phyloP scores from a whole-genome alignment of 2,797 vertebrate species.

The Gadopsis marmoratus region DNA sequence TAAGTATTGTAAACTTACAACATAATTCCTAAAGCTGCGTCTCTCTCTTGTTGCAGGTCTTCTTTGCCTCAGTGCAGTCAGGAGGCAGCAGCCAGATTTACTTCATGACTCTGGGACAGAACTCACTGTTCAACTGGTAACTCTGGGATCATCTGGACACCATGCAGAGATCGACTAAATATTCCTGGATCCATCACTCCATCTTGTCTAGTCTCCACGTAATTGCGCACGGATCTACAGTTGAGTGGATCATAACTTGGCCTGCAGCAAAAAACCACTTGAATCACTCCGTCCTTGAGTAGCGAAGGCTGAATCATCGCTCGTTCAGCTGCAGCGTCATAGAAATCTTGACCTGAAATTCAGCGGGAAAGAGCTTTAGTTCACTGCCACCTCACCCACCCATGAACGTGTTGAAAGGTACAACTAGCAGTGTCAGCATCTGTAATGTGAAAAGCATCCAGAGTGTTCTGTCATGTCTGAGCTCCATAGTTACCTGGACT shows the following conservation, averaged over 20 bases:
- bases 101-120: constrained; percentile 97
- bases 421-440: constrained; percentile 14
- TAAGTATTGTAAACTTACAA: background rate
- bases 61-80: constrained; percentile 93
- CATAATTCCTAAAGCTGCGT: background rate
- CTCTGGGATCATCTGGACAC: constrained; percentile 42
- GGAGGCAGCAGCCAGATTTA: constrained; percentile 96
- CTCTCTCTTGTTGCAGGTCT: constrained; percentile 85
- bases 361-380: background rate
- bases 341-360: background rate
- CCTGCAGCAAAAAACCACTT: constrained; percentile 6
- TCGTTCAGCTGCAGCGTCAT: constrained; percentile 1
- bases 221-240: background rate
- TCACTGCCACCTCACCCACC: background rate
- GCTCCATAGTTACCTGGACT: background rate
- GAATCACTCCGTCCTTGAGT: constrained; percentile 6
- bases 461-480: background rate
- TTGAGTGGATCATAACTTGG: background rate
- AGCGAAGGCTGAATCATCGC: constrained; percentile 2
- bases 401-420: background rate
- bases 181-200: constrained; percentile 1
- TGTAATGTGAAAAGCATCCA: constrained; percentile 1
- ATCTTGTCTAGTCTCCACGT: background rate
- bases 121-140: constrained; percentile 94
- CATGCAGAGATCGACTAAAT: background rate